Evolutionary conservation across 2,797 vertebrate genomes (phyloP).

Genomic region (Gadopsis marmoratus): DNA sequence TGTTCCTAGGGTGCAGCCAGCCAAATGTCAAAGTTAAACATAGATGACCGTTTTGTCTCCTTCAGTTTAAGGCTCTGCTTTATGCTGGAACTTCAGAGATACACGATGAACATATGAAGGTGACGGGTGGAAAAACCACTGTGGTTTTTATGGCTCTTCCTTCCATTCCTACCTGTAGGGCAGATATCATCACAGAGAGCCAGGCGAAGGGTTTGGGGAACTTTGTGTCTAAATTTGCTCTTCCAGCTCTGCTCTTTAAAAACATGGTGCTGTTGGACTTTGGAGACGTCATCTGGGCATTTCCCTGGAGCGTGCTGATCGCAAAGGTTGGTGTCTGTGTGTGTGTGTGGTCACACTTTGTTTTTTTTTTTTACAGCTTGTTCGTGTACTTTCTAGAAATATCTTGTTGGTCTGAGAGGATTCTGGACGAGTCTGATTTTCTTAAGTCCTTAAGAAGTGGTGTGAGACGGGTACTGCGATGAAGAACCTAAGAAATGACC

Average conservation of each 20-base stretch:
- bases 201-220: slow-evolving; percentile 95
- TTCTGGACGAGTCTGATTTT: background rate
- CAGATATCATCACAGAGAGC: slow-evolving; percentile 90
- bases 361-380: too few species aligned
- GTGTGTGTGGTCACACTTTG: background rate
- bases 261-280: slow-evolving; percentile 98
- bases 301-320: slow-evolving; percentile 93
- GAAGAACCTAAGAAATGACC: background rate
- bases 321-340: slow-evolving; percentile 86
- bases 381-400: background rate
- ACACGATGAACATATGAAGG: background rate
- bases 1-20: background rate
- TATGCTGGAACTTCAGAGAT: background rate
- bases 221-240: slow-evolving; percentile 97
- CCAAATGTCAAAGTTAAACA: background rate
- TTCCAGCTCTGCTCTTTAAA: slow-evolving; percentile 96
- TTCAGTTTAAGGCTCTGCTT: background rate
- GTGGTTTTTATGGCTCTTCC: background rate
- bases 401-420: background rate
- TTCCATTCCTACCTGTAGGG: slow-evolving; percentile 60
- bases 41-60: background rate
- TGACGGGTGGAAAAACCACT: background rate
- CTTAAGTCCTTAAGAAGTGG: background rate
- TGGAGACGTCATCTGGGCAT: slow-evolving; percentile 94
- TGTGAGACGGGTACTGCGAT: too few species aligned